Percentiles rank a stretch among this genome's conserved stretches.
Conservation (phyloP, 2,888 invertebrate genomes). For the Agrochola lota region DNA sequence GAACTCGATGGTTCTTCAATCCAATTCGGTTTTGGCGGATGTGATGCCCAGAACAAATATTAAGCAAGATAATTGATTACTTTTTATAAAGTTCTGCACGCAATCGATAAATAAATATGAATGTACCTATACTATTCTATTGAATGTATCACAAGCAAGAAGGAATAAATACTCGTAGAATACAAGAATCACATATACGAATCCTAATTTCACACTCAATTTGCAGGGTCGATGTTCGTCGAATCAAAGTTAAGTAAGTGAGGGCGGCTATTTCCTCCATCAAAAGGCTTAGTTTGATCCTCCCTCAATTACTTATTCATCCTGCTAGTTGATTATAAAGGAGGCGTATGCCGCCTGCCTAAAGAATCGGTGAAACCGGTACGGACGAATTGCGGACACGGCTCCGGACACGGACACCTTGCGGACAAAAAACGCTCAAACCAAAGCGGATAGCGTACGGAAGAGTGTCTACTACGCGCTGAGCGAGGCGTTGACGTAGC, state of each 20-base stretch:
- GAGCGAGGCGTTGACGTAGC: not conserved
- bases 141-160: constrained; percentile 2
- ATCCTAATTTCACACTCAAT: constrained; percentile 61
- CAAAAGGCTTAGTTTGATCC: constrained; percentile 50
- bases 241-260: constrained; percentile 58
- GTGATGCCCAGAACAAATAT: not conserved
- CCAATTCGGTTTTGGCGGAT: not conserved
- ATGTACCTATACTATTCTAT: not conserved
- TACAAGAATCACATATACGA: constrained; percentile 20
- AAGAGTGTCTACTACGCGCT: constrained; percentile 5
- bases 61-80: not conserved
- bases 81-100: not conserved
- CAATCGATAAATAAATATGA: not conserved
- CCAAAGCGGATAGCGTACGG: not conserved
- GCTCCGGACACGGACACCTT: not conserved
- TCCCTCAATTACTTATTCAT: constrained; percentile 54
- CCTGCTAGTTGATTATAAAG: constrained; percentile 51
- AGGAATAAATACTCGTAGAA: not conserved
- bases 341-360: constrained; percentile 21
- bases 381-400: not conserved
- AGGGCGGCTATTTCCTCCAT: constrained; percentile 52
- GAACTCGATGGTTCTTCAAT: not conserved
- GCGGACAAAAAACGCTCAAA: not conserved
- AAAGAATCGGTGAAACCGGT: not conserved
- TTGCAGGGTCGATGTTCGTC: constrained; percentile 47